These are phyloP conservation scores for Hypomecis punctinalis DNA, from an alignment of 2,888 invertebrate genomes.

Conservation along the genomic window DNA sequence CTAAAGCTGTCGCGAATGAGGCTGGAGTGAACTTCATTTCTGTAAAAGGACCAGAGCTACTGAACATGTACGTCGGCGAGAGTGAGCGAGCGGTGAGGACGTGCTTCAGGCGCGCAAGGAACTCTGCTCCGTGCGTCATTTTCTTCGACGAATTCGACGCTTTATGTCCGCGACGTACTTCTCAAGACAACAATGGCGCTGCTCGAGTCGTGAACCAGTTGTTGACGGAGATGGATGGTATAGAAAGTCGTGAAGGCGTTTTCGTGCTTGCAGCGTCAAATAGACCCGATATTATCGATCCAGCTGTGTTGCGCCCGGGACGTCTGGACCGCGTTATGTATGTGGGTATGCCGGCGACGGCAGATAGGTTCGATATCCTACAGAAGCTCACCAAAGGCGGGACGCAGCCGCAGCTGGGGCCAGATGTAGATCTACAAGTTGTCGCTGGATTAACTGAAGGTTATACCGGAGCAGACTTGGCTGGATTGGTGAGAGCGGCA, in stretches of 20 bases:
- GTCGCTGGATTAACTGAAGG: constrained; percentile 90
- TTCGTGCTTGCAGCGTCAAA: constrained; percentile 98
- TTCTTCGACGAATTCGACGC: constrained; percentile 99
- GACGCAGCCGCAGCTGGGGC: constrained; percentile 89
- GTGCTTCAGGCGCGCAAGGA: constrained; percentile 96
- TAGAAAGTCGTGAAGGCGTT: constrained; percentile 95
- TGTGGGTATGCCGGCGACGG: constrained; percentile 92
- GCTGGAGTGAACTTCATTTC: constrained; percentile 99
- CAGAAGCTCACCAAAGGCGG: constrained; percentile 95
- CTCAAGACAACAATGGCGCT: constrained; percentile 89
- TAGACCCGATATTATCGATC: constrained; percentile 98
- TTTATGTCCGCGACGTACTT: constrained; percentile 94
- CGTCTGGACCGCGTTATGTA: constrained; percentile 95
- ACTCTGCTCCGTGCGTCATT: constrained; percentile 98
- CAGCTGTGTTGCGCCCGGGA: constrained; percentile 95
- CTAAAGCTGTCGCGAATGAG: constrained; percentile 99
- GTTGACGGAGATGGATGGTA: constrained; percentile 99
- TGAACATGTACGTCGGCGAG: constrained; percentile 99
- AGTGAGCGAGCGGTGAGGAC: constrained; percentile 98
- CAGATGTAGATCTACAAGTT: constrained; percentile 90
- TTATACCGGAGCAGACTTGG: constrained; percentile 97
- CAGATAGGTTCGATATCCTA: constrained; percentile 95
- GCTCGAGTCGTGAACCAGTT: constrained; percentile 98
- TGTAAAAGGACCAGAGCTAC: constrained; percentile 98
- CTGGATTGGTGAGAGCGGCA: constrained; percentile 95